A percentile compares a stretch with the other conserved stretches of the same genome.
phyloP scores from a whole-genome alignment of 1,140 invertebrate species.

The Pseudomyrmex cubaensis region DNA sequence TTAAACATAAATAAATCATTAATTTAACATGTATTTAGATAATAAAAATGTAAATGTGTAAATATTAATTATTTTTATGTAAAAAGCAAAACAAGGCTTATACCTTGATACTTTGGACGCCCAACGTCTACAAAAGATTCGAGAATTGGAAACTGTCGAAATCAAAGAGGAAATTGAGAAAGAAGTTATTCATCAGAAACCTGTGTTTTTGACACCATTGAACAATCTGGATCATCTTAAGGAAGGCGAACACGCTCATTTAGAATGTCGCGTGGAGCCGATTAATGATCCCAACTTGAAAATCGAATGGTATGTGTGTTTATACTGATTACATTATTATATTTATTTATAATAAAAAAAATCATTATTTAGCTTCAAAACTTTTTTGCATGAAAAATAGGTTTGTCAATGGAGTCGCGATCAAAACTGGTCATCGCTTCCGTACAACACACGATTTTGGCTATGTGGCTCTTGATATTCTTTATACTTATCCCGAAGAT shows the following conservation, averaged over 20 bases:
- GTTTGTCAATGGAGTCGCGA: conserved; percentile 83
- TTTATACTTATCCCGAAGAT: conserved; percentile 97
- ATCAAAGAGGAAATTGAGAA: conserved; percentile 91
- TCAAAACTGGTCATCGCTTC: conserved; percentile 91
- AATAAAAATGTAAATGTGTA: background rate
- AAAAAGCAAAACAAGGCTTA: conserved; percentile 92
- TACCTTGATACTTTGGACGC: conserved; percentile 95
- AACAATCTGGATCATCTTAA: conserved; percentile 94
- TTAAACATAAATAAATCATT: conserved; percentile 36
- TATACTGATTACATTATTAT: conserved; percentile 82
- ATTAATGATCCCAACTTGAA: conserved; percentile 97
- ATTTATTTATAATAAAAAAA: conserved; percentile 67
- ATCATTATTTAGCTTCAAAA: conserved; percentile 3
- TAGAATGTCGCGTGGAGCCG: conserved; percentile 98
- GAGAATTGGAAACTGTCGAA: conserved; percentile 93
- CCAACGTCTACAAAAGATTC: conserved; percentile 94
- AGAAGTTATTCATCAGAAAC: conserved; percentile 92
- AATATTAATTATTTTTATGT: conserved; percentile 40
- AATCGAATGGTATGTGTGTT: conserved; percentile 95
- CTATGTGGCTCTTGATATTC: conserved; percentile 96
- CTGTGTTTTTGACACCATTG: conserved; percentile 94
- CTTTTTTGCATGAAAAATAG: conserved; percentile 61
- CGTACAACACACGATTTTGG: conserved; percentile 98
- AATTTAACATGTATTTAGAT: background rate
- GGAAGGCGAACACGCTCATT: conserved; percentile 96